Evolutionary conservation across 2,797 vertebrate genomes (phyloP).

Genomic region (Lagodon rhomboides): DNA sequence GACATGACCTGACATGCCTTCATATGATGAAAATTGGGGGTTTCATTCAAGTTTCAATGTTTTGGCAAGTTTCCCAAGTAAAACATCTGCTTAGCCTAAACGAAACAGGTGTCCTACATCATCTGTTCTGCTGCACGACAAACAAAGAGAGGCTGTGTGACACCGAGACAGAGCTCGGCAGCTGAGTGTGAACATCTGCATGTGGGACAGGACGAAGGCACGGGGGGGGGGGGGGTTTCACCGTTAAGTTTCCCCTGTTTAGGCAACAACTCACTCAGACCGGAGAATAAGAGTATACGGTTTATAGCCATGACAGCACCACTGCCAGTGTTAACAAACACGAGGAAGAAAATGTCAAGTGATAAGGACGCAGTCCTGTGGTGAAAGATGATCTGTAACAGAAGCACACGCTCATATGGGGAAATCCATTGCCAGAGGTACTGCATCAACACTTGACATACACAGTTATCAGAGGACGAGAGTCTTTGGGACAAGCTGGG

Average conservation of each 20-base stretch:
- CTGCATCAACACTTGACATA: not conserved
- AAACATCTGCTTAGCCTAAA: conserved; percentile 67
- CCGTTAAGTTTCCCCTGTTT: conserved; percentile 29
- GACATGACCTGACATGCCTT: conserved; percentile 33
- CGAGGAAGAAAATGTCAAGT: conserved; percentile 53
- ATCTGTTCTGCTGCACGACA: conserved; percentile 16
- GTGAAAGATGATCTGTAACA: conserved; percentile 55
- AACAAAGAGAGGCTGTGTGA: conserved; percentile 34
- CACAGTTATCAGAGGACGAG: not conserved
- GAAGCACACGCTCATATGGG: conserved; percentile 48
- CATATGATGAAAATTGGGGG: conserved; percentile 25
- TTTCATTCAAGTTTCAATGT: conserved; percentile 53
- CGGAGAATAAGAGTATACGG: not conserved
- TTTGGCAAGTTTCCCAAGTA: conserved; percentile 40
- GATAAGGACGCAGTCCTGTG: conserved; percentile 45
- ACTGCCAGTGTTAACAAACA: not conserved
- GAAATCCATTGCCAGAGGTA: conserved; percentile 45
- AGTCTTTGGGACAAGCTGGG: not conserved
- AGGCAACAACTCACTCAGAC: conserved; percentile 5
- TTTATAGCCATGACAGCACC: not conserved
- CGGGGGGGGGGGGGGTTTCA: conserved; percentile 42
- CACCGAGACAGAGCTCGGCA: conserved; percentile 25
- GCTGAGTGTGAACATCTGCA: conserved; percentile 52
- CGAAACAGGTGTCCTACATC: conserved; percentile 68
- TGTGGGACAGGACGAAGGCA: conserved; percentile 28